Evolutionary conservation across 1,140 invertebrate genomes (phyloP).

Genomic region (Brachionus asplanchnoidis): DNA sequence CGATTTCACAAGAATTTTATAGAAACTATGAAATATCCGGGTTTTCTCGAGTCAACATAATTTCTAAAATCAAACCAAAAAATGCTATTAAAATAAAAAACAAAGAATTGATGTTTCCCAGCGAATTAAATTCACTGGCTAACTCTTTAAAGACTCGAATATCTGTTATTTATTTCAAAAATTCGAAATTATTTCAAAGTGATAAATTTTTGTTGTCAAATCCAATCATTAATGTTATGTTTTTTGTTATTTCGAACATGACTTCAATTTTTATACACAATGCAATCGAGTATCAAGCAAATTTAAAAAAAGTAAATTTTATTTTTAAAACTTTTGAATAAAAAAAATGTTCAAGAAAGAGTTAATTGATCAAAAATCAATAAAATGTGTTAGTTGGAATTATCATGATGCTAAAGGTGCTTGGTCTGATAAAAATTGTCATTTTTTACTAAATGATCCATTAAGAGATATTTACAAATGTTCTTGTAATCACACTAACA

Average conservation of each 20-base stretch:
- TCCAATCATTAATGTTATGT: neutral
- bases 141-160: neutral
- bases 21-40: neutral
- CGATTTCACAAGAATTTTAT: constrained; percentile 22
- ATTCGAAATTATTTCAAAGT: neutral
- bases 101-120: neutral
- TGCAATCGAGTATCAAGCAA: neutral
- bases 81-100: neutral
- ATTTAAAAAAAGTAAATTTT: neutral
- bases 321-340: neutral
- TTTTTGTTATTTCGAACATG: neutral
- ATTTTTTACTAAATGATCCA: neutral
- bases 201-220: neutral
- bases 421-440: neutral
- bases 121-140: neutral
- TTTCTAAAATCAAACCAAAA: neutral
- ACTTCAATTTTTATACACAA: neutral
- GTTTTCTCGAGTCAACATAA: neutral
- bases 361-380: neutral
- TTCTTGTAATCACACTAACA: neutral
- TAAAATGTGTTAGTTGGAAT: constrained; percentile 8
- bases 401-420: neutral
- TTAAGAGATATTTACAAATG: neutral
- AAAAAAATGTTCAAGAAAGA: neutral
- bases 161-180: constrained; percentile 24